Base-by-base conservation (phyloP, 2,888 invertebrate species). In the Leuctra nigra region DNA sequence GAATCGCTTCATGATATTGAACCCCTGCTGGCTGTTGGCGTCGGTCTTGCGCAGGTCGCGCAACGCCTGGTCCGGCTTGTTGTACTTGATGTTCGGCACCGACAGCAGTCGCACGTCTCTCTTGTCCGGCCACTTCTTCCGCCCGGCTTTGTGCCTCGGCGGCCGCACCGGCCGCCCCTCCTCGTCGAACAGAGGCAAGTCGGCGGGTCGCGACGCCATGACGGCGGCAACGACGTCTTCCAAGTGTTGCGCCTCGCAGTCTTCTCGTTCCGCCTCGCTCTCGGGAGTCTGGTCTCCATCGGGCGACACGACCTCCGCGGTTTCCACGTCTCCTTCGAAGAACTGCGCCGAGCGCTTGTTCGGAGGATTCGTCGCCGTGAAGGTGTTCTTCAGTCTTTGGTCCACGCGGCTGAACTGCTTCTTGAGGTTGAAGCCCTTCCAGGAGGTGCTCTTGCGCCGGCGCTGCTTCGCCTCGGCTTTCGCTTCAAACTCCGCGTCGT, bases 381-480 rank as follows among this genome's bases (percentile, higher is more conserved):
- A 82, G 47, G 82, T 83, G 66, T 82, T 83, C 69, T 85, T 85
- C 60, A 85, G 73, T 70, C 84, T 87, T 66, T 84, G 75, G 69
- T 87, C 87, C 63, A 88, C 89, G 73, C 81, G 86, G 61, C 87
- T 87, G 65, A 90, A 78, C 73, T 89, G 88, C 65, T 88, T 82
- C 72, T 90, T 90, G 59, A 90, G 76, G 71, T 84, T 87, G 75
- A 88, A 87, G 59, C 81, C 81, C 72, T 86, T 87, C 86, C 88
- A 87, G 57, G 71, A 66, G 52, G 68, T 61, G 54, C 65, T 64
- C 36, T 54, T 59, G 48, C 59, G 52, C n/a, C 59, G 55, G 29
- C 58, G 57, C 4, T 29, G 18, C 35, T 47, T n/a, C 36, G 55
- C 53, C 24, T 33, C 33, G 7, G 48, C 16, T 25, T 54, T 52